Evolutionary conservation across 30 jellyfish, hydroid and myxozoan genomes (phyloP).

Genomic region (Hydra vulgaris): DNA sequence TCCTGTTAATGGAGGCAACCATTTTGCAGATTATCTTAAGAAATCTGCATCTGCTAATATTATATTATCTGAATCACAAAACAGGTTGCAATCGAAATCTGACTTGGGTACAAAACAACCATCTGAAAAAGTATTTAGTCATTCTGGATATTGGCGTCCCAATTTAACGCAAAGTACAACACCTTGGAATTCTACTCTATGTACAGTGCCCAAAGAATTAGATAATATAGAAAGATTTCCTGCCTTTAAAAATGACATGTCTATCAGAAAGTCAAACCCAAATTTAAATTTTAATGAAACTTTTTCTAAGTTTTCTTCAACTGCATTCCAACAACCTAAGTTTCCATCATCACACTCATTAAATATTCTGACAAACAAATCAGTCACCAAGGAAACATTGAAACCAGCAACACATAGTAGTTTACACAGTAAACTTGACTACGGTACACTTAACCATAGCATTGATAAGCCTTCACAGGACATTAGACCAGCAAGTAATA

Average conservation of each 20-base stretch:
- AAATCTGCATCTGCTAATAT: neutral
- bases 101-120: neutral
- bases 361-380: no score
- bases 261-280: neutral
- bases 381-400: neutral
- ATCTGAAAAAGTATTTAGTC: neutral
- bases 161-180: neutral
- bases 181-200: no score
- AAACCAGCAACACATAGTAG: neutral
- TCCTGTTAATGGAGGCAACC: neutral
- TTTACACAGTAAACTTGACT: no score
- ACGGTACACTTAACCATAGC: no score
- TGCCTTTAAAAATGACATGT: neutral
- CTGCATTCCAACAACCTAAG: neutral
- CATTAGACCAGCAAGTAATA: neutral
- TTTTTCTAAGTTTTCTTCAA: no score
- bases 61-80: neutral
- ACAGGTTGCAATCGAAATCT: neutral
- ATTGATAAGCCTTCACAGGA: no score
- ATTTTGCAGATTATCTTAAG: neutral
- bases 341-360: neutral
- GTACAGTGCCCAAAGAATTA: neutral
- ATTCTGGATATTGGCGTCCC: neutral
- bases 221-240: neutral
- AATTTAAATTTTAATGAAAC: neutral